Evolutionary conservation across 2,888 invertebrate genomes (phyloP), one percentile per base, ranked within the genome.

Genomic region (Prenolepis imparis): DNA sequence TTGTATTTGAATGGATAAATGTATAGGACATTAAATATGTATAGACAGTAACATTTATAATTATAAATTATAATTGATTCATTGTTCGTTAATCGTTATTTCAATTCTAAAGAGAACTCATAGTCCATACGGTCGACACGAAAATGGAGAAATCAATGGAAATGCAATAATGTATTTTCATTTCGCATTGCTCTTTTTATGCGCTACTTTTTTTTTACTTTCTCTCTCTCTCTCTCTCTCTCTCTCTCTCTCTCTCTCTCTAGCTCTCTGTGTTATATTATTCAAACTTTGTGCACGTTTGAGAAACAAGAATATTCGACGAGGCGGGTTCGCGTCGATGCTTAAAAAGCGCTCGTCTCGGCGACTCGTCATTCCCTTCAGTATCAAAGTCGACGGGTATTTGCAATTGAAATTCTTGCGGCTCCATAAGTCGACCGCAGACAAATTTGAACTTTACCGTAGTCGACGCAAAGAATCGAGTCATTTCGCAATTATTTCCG

Each of bases 261-360:
- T 59, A 72, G 41, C 39, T 64, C 59, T 57, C 44, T 61, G 44
- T 44, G 59, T 44, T 72, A 36, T 80, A 80, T 80, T 80, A 72
- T 80, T 80, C 78, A 80, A 72, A 80, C 78, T 80, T 80, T 72
- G 72, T 73, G 72, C 72, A 80, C 78, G 78, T 80, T 80, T 80
- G 78, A 80, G 78, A 80, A 80, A 80, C 78, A 82, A 77, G 81
- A 82, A 82, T 77, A 73, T 73, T 82, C 80, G 81, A 77, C 63
- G 81, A 82, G 73, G 72, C 70, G 44, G 57, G 74, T 48, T 64
- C 41, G 81, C 81, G 63, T 77, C 78, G 63, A 73, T 77, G 81
- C 63, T 64, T 73, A 82, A 82, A 73, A 77, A 77, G 63, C 81
- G 61, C 77, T 78, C 78, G 77, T 64, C 81, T 73, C 28, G 41